Base-by-base conservation (phyloP, 2,113 vertebrate species). In the Nansenia antarctica region DNA sequence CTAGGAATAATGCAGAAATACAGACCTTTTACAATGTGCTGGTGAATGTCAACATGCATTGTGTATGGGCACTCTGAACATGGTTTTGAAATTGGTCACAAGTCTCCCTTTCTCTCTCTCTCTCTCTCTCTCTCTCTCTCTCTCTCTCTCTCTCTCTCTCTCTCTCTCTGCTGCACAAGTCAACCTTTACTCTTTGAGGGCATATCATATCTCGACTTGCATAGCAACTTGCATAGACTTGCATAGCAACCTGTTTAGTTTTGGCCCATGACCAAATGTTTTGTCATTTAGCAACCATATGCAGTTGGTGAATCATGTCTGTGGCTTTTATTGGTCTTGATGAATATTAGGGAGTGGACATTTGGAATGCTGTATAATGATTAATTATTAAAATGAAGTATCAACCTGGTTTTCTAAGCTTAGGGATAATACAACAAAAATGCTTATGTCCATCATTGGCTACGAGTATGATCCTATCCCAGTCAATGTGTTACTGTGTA, bases 231-330 rank as follows among this genome's bases (percentile, higher is more conserved):
- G n/a, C n/a, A n/a, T n/a, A n/a, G n/a, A n/a, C n/a, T n/a, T n/a
- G n/a, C n/a, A n/a, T 58, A 58, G 54, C 26, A 58, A 58, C 54
- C 27, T n/a, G 29, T 58, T 58, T 58, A 12, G 53, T 29, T 55
- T 55, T 26, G 53, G 6, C 5, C 18, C 54, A 58, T 18, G 15
- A 3, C 15, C 45, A 4, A n/a, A n/a, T 3, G 45, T 3, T 47
- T 47, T n/a, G n/a, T n/a, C 42, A 18, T 47, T 47, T n/a, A 47
- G 42, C 14, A 47, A 18, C 42, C 14, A 1, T 37, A 37, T 47
- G 14, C 45, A 18, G 18, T 49, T 49, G 27, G 15, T 58, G 27
- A 58, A 58, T 30, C 15, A 31, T 58, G 29, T 15, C 54, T 49
- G 45, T 49, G 54, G 7, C 26, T 5, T 30, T 12, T 31, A 15